Evolutionary conservation across 1,140 invertebrate genomes (phyloP).

Genomic region (Mamestra configurata): DNA sequence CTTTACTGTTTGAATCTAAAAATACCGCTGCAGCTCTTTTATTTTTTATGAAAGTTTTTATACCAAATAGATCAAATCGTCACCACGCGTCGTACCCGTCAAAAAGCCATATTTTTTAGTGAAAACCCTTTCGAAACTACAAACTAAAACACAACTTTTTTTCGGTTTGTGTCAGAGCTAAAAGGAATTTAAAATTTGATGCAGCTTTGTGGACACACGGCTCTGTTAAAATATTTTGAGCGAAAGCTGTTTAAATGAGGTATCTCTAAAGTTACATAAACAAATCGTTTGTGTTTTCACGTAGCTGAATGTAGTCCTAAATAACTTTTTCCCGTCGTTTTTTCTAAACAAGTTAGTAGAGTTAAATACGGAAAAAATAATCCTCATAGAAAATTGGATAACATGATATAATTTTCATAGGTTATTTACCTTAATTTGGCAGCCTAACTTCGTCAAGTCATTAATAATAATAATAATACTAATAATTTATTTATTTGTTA

Average conservation of each 20-base stretch:
- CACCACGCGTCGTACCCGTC: background rate
- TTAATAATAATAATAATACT: too few species aligned
- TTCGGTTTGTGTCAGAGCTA: background rate
- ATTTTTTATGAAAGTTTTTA: background rate
- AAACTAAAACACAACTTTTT: background rate
- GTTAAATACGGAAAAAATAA: too few species aligned
- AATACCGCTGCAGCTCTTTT: background rate
- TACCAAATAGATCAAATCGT: background rate
- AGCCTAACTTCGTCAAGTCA: slow-evolving; percentile 1
- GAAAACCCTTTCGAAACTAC: slow-evolving; percentile 7
- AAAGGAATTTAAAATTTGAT: slow-evolving; percentile 20
- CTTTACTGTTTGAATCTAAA: too few species aligned
- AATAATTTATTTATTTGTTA: too few species aligned
- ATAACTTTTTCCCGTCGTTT: too few species aligned
- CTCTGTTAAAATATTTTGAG: background rate
- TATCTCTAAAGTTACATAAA: background rate
- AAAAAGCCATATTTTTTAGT: slow-evolving; percentile 9
- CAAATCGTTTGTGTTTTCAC: background rate
- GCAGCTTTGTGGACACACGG: background rate
- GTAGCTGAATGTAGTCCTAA: background rate
- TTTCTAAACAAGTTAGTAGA: too few species aligned
- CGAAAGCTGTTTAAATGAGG: slow-evolving; percentile 2
- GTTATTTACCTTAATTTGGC: background rate
- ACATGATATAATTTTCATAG: too few species aligned
- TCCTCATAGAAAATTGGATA: too few species aligned